Evolutionary conservation across 2,797 vertebrate species (phyloP).

Genomic region (Alauda arvensis): DNA sequence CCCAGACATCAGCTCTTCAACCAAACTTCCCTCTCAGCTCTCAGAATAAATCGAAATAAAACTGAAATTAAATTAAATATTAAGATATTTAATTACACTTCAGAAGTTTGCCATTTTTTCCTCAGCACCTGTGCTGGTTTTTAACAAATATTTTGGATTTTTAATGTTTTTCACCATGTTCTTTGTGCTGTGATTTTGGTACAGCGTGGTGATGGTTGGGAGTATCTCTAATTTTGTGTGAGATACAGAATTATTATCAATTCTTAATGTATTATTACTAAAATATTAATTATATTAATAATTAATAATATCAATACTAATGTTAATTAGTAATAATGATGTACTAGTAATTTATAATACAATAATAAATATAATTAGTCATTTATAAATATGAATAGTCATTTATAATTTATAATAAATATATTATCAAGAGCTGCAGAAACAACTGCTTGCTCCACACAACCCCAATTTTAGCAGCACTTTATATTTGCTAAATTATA

Average conservation of each 20-base stretch:
- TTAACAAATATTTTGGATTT: not conserved
- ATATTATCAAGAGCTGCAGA: not conserved
- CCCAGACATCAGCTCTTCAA: not conserved
- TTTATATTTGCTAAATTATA: not conserved
- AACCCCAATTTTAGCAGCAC: not conserved
- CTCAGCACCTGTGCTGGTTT: not conserved
- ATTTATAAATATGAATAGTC: too few relatives aligned
- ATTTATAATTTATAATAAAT: too few relatives aligned
- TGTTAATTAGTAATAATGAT: not conserved
- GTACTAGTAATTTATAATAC: too few relatives aligned
- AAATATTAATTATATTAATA: too few relatives aligned
- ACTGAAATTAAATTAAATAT: too few relatives aligned
- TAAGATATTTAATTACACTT: not conserved
- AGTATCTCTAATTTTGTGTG: not conserved
- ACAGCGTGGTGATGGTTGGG: not conserved
- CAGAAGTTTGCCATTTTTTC: not conserved
- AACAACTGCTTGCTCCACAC: not conserved
- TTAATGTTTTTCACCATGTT: not conserved
- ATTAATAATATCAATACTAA: too few relatives aligned
- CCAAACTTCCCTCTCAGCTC: not conserved
- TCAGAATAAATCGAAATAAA: not conserved
- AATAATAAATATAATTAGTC: too few relatives aligned
- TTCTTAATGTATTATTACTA: not conserved
- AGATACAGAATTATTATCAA: not conserved
- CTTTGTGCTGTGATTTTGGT: not conserved